Evolutionary conservation across 2,797 vertebrate species (phyloP), one percentile per base, ranked within the genome.

Genomic region (Phoebastria nigripes): DNA sequence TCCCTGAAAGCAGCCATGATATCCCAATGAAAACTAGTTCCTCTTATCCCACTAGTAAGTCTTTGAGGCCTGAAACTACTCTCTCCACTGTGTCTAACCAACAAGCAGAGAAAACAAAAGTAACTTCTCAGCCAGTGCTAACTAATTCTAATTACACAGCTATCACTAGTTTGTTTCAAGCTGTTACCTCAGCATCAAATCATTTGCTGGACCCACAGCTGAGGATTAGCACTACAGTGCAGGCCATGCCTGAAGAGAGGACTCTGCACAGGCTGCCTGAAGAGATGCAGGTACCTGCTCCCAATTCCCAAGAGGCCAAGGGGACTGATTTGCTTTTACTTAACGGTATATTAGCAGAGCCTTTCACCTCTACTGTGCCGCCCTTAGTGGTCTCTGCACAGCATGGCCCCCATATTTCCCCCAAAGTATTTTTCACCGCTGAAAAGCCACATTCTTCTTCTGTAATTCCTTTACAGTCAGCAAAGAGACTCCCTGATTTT

Each of bases 141-240:
- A 35, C 37, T 11, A 1, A 6, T 24, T 20, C 73, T 6, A 44
- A 6, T 4, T 15, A 17, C 2, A 6, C 59, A 49, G 52, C 21
- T 56, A 19, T 0, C 42, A 3, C 35, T 20, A 19, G 6, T 33
- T 18, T 10, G 16, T 35, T 39, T 55, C 71, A 59, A 21, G 69
- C 89, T 44, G 20, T 12, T 15, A 55, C 70, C 26, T 47, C 66
- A 11, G 70, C 52, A 24, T 11, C 87, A 12, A 41, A 15, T 0
- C 12, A 0, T 7, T 25, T 56, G 20, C 74, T 56, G 73, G 63
- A 41, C 2, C 47, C n/a, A 4, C 6, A 2, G 70, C 6, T 7
- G 15, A 39, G 84, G 18, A 4, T 9, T 7, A 79, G 65, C 89
- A 44, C 54, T 29, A 6, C 58, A 2, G 80, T 2, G 1, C 95